Evolutionary conservation across 1,140 invertebrate genomes (phyloP).

Genomic region (Eurytemora carolleeae): DNA sequence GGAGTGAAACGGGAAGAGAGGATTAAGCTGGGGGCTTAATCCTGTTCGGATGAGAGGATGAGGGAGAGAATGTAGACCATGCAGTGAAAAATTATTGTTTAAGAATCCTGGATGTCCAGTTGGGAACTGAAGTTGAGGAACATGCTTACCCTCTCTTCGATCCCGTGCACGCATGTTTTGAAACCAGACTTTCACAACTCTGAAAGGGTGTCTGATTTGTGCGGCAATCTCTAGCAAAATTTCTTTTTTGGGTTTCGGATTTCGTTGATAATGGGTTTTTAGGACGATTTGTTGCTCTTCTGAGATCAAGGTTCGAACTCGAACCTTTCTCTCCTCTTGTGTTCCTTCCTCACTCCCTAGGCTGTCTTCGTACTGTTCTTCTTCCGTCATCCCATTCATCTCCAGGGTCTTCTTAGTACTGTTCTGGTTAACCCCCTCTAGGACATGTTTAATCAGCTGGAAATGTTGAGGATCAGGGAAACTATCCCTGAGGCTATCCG

Average conservation of each 20-base stretch:
- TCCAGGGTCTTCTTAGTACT: too few relatives aligned
- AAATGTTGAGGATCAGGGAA: too few relatives aligned
- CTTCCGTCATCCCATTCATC: background rate
- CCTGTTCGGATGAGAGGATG: background rate
- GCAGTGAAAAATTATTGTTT: background rate
- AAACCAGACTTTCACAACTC: constrained; percentile 92
- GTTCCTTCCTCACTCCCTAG: constrained; percentile 3
- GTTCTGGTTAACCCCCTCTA: too few relatives aligned
- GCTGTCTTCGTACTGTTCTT: background rate
- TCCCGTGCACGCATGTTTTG: constrained; percentile 88
- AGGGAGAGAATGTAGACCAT: background rate
- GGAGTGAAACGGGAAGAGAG: background rate
- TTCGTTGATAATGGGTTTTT: constrained; percentile 64
- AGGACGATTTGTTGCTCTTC: constrained; percentile 77
- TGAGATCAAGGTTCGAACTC: constrained; percentile 75
- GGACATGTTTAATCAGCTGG: too few relatives aligned
- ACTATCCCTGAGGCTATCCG: too few relatives aligned
- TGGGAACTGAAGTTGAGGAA: constrained; percentile 28
- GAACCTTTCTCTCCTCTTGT: constrained; percentile 19
- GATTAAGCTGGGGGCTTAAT: background rate
- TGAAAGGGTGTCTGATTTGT: constrained; percentile 64
- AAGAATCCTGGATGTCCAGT: background rate
- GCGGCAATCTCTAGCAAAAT: constrained; percentile 73
- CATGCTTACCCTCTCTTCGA: constrained; percentile 44
- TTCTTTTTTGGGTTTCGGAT: constrained; percentile 77